Percentiles rank a stretch among this genome's conserved stretches.
Evolutionary conservation across 2,888 invertebrate species (phyloP).

Genomic region (Caenorhabditis zanzibari): DNA sequence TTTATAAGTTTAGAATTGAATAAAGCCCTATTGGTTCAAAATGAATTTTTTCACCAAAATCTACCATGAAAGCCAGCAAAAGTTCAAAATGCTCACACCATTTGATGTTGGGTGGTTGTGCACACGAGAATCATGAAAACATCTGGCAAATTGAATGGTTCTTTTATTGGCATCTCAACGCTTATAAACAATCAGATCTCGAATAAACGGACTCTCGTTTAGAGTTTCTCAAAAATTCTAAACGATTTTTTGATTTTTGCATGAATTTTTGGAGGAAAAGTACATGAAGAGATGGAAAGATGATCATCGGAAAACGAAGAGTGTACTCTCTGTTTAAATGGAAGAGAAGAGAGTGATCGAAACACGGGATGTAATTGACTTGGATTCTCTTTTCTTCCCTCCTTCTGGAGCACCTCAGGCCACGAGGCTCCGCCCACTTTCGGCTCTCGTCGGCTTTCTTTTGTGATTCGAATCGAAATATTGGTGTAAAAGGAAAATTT

Average conservation of each 20-base stretch:
- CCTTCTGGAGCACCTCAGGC: conserved; percentile 19
- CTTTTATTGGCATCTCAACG: conserved; percentile 31
- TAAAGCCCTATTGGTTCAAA: no score
- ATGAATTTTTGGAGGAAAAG: background rate
- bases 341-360: conserved; percentile 42
- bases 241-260: conserved; percentile 9
- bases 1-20: no score
- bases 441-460: background rate
- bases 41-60: no score
- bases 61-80: background rate
- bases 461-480: background rate
- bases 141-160: conserved; percentile 49
- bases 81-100: background rate
- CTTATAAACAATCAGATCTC: conserved; percentile 29
- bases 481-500: background rate
- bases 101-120: conserved; percentile 10
- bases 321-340: background rate
- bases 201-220: conserved; percentile 1
- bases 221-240: conserved; percentile 7
- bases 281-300: conserved; percentile 13
- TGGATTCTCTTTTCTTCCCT: conserved; percentile 13
- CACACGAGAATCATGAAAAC: background rate
- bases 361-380: conserved; percentile 56
- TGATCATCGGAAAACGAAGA: conserved; percentile 38
- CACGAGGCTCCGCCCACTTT: conserved; percentile 44